A percentile compares a stretch with the other conserved stretches of the same genome.
phyloP scores from a whole-genome alignment of 1,140 invertebrate species.

The Drosophila equinoxialis region DNA sequence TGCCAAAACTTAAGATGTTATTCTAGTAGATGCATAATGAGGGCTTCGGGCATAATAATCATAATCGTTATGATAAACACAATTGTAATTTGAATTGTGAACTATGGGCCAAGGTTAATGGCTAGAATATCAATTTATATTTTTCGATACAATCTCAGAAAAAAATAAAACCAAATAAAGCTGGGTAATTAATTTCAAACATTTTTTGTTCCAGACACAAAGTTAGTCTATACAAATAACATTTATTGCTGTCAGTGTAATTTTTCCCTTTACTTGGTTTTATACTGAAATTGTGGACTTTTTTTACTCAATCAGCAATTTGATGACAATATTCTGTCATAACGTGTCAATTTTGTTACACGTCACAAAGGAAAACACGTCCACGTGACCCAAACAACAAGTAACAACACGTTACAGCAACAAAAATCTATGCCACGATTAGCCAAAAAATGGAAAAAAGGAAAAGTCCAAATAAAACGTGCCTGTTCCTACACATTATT shows the following conservation, averaged over 20 bases:
- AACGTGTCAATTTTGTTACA: conserved; percentile 45
- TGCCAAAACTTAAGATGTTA: conserved; percentile 33
- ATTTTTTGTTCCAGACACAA: too few species aligned
- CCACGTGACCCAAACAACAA: conserved; percentile 30
- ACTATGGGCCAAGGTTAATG: neutral
- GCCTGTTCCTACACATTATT: conserved; percentile 51
- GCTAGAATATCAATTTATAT: neutral
- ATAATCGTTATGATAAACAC: conserved; percentile 7
- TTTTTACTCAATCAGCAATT: neutral
- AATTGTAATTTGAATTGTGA: conserved; percentile 13
- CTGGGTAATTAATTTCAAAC: too few species aligned
- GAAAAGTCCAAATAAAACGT: conserved; percentile 41
- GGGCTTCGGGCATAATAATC: conserved; percentile 29
- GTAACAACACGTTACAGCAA: neutral
- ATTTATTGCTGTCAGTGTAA: too few species aligned
- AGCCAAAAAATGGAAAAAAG: conserved; percentile 9
- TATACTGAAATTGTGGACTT: too few species aligned
- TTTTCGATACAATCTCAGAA: neutral
- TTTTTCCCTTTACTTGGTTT: too few species aligned
- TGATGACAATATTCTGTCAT: neutral
- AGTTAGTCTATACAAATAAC: too few species aligned
- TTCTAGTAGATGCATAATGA: conserved; percentile 19
- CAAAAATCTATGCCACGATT: conserved; percentile 13
- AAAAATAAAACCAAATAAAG: too few species aligned
- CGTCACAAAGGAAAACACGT: conserved; percentile 41